phyloP scores from a whole-genome alignment of 2,113 vertebrate species.

The Rostratula benghalensis region DNA sequence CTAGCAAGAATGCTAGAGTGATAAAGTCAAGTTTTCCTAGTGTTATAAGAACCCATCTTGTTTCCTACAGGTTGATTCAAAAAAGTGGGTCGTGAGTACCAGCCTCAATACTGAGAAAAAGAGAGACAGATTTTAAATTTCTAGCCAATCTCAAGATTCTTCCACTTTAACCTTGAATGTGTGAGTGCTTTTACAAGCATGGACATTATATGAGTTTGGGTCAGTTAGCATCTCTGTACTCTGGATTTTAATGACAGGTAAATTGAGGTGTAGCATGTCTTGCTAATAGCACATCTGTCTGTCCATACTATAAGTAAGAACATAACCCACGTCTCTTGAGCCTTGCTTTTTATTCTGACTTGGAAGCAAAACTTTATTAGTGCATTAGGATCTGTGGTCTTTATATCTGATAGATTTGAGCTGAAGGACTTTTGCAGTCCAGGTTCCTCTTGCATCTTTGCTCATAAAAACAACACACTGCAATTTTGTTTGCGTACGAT shows the following conservation, averaged over 20 bases:
- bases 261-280: background rate
- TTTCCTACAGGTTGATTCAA: background rate
- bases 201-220: background rate
- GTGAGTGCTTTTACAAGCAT: slow-evolving; percentile 20
- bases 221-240: slow-evolving; percentile 30
- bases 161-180: background rate
- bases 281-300: background rate
- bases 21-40: background rate
- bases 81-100: background rate
- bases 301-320: background rate
- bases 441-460: background rate
- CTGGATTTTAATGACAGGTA: slow-evolving; percentile 13
- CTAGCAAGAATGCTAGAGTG: background rate
- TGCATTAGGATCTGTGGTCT: background rate
- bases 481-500: background rate
- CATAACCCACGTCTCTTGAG: background rate
- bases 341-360: slow-evolving; percentile 6
- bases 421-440: background rate
- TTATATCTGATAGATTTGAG: background rate
- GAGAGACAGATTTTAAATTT: background rate
- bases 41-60: background rate
- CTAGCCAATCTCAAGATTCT: background rate
- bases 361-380: background rate
- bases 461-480: background rate
- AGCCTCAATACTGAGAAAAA: background rate